Base-by-base conservation (phyloP, 2,888 invertebrate genomes). In the Tiliacea citrago region DNA sequence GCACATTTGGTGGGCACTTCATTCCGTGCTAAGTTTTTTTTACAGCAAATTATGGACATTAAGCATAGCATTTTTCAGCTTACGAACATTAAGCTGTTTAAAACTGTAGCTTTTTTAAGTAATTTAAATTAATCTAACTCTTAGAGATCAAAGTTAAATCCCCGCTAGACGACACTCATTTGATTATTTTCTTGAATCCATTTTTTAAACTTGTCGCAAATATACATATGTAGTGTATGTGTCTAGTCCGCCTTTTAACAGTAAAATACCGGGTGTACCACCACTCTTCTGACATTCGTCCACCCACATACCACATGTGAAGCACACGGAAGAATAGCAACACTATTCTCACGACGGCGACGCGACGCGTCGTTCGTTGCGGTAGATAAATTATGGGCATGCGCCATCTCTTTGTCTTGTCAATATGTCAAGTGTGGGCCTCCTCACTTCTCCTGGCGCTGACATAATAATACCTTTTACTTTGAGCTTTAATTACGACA, bases 371-470 rank as follows among this genome's bases (percentile, higher is more conserved):
- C 77, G 91, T 89, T 77, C 90, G 80, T 61, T 63, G 90, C 91
- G 92, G 91, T 91, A 94, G 90, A 95, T 95, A 94, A 94, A 95
- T 95, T 91, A 92, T 93, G 83, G 87, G 86, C 91, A 91, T 87
- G 90, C 86, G 91, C 90, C 87, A 91, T 93, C 93, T 93, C 95
- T 96, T 95, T 96, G 96, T 96, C 92, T 95, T 92, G 95, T 95
- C 96, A 96, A 96, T 96, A 94, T 94, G 95, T 95, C 95, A 95
- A 91, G 90, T 87, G 86, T 90, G 90, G 90, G 88, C 84, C 90
- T 89, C 88, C 91, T 90, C 88, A 90, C 87, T 90, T 91, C 92
- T 91, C 90, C 83, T 86, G 83, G 88, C 87, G 94, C 90, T 93
- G 94, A 94, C 93, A 93, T 91, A 92, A 91, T 90, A 87, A 90